Conservation (phyloP, 2,888 invertebrate genomes). For the Diarsia rubi region DNA sequence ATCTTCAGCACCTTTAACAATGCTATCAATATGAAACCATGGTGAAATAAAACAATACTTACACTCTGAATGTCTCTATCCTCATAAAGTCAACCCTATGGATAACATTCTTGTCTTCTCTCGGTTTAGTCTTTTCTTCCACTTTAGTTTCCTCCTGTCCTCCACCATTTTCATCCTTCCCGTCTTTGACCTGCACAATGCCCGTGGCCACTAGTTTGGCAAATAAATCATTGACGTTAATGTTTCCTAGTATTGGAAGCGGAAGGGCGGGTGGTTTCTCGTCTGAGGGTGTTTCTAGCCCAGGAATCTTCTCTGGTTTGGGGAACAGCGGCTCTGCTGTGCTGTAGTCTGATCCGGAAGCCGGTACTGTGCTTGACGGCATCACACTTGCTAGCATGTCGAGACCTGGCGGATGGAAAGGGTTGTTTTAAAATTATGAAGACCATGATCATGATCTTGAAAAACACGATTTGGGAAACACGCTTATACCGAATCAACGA, state of each 20-base stretch:
- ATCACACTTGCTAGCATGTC: slow-evolving; percentile 93
- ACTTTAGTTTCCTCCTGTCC: slow-evolving; percentile 67
- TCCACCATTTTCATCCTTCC: slow-evolving; percentile 65
- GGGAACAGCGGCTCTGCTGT: slow-evolving; percentile 85
- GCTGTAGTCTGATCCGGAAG: slow-evolving; percentile 90
- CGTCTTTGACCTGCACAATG: slow-evolving; percentile 77
- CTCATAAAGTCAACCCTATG: slow-evolving; percentile 92
- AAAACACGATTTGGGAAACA: background rate
- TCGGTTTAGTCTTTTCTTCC: slow-evolving; percentile 53
- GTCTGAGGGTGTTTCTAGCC: slow-evolving; percentile 79
- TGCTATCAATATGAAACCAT: background rate
- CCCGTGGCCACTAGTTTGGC: slow-evolving; percentile 96
- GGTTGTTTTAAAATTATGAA: background rate
- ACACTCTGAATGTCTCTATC: slow-evolving; percentile 94
- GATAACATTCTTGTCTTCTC: slow-evolving; percentile 85
- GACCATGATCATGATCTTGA: background rate
- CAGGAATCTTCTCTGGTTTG: slow-evolving; percentile 82
- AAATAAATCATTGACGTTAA: slow-evolving; percentile 96
- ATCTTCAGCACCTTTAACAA: no score
- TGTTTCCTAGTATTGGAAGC: slow-evolving; percentile 73
- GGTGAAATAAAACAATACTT: slow-evolving; percentile 75
- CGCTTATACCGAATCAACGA: background rate
- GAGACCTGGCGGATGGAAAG: slow-evolving; percentile 81
- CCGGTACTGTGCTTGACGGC: slow-evolving; percentile 91
- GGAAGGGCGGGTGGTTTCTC: slow-evolving; percentile 74